A percentile compares a stretch with the other conserved stretches of the same genome.
Evolutionary conservation across 2,113 vertebrate species (phyloP).

Genomic region (Ptilorrhoa leucosticta): DNA sequence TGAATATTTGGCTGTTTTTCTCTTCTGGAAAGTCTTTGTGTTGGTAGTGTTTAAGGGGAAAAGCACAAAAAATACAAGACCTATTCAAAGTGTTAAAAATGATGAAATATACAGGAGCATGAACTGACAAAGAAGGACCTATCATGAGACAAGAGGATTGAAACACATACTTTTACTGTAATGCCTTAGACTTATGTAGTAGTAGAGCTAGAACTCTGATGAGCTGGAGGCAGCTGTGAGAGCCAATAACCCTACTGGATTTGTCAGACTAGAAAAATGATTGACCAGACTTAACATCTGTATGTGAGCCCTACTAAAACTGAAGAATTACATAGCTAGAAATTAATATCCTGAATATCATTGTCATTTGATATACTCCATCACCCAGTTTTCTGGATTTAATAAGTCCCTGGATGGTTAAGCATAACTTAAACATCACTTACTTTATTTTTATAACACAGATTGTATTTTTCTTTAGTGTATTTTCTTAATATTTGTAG

Average conservation of each 20-base stretch:
- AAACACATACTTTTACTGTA: neutral
- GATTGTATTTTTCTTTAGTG: neutral
- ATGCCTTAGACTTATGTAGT: neutral
- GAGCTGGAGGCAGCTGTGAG: neutral
- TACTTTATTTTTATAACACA: neutral
- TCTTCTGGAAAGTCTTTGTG: neutral
- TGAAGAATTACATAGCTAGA: neutral
- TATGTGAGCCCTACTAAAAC: neutral
- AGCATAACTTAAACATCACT: neutral
- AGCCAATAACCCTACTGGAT: neutral
- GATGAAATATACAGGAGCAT: accelerated
- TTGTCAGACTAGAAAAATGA: neutral
- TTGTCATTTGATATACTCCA: neutral
- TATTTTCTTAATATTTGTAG: neutral
- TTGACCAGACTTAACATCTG: accelerated
- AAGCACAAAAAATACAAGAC: neutral
- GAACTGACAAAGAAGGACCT: neutral
- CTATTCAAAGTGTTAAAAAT: neutral
- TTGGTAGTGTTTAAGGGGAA: neutral
- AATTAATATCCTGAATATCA: neutral
- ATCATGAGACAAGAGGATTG: neutral
- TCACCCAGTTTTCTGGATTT: neutral
- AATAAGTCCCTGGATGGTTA: neutral
- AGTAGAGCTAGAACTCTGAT: neutral
- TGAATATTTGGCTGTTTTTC: neutral